Percentiles rank a stretch among this genome's conserved stretches.
Evolutionary conservation across 30 jellyfish, hydroid and myxozoan genomes (phyloP).

Genomic region (Hydractinia echinata): DNA sequence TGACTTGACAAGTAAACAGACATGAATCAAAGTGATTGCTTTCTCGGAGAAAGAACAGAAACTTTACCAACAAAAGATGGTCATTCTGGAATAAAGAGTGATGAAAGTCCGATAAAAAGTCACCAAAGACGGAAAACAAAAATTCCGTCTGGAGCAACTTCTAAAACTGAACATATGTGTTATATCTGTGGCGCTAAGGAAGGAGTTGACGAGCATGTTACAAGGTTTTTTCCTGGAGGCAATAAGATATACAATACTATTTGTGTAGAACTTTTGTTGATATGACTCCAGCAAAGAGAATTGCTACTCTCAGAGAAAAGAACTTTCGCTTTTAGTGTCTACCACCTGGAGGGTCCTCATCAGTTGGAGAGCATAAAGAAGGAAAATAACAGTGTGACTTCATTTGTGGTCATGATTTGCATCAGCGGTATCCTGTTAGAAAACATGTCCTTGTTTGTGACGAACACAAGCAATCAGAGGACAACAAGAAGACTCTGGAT

Average conservation of each 20-base stretch:
- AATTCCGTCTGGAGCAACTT: neutral
- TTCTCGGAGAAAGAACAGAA: neutral
- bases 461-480: conserved; percentile 4
- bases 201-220: neutral
- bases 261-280: neutral
- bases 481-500: too few relatives aligned
- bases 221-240: neutral
- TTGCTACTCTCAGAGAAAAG: too few relatives aligned
- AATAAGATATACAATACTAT: neutral
- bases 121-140: neutral
- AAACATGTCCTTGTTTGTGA: conserved; percentile 3
- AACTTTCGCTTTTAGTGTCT: too few relatives aligned
- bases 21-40: neutral
- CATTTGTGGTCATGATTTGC: neutral
- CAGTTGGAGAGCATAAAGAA: too few relatives aligned
- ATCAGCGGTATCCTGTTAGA: conserved; percentile 1
- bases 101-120: too few relatives aligned
- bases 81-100: neutral
- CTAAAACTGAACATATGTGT: neutral
- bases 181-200: neutral
- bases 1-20: neutral
- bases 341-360: too few relatives aligned
- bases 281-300: neutral
- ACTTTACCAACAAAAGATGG: neutral
- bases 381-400: conserved; percentile 2